Evolutionary conservation across 2,888 invertebrate genomes (phyloP), one percentile per base, ranked within the genome.

Genomic region (Invenusta paracnida): DNA sequence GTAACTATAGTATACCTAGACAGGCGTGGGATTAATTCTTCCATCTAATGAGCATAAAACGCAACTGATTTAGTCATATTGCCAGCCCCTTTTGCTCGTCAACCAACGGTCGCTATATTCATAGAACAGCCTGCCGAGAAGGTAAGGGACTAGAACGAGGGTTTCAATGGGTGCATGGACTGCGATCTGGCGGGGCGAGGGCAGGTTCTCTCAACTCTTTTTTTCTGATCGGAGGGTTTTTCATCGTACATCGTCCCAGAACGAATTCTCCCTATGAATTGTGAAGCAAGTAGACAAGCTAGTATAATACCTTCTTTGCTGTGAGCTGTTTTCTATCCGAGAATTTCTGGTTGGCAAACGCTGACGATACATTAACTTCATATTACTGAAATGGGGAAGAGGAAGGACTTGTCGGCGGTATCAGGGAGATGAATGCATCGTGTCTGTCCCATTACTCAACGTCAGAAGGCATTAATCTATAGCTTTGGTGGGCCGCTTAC

Each of bases 31-130:
- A 23, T 73, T 73, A 73, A 73, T 73, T 73, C 73, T 73, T 23
- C 73, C 5, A 73, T 73, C 73, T 73, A 73, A 73, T 73, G 73
- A 73, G 73, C 73, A 73, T 73, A 73, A 73, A 73, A 73, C 73
- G 23, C 73, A 23, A 73, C 73, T 73, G 73, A 73, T 23, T 73
- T 25, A 73, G 73, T 73, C 73, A 73, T 73, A 73, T 73, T 13
- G 73, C 73, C 73, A 73, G 27, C 73, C 73, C 73, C 27, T 23
- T 73, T 73, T n/a, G n/a, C n/a, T n/a, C n/a, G n/a, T n/a, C n/a
- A n/a, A n/a, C n/a, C n/a, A 17, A 48, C 48, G 48, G 48, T 48
- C 48, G 48, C 11, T 48, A 48, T 48, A 48, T 11, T 5, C 5
- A 48, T 11, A 48, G 48, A 11, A 48, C 5, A 48, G 48, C 48